phyloP scores from a whole-genome alignment of 23 tunicate genomes.

The Styela clava region DNA sequence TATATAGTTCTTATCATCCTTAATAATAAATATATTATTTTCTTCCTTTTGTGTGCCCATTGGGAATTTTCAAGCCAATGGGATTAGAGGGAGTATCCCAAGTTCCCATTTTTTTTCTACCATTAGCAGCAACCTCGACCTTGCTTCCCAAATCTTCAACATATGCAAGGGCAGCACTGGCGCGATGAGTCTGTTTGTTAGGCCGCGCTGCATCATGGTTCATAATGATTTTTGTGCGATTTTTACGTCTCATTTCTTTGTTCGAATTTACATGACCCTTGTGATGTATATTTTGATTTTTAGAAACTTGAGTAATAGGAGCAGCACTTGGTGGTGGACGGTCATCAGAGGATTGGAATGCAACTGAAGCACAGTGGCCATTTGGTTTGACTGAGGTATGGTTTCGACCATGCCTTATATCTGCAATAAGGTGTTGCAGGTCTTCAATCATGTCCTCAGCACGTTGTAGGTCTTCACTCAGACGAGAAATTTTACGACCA shows the following conservation, averaged over 20 bases:
- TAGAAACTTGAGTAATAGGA: not conserved
- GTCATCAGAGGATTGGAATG: not conserved
- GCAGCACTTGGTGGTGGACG: not conserved
- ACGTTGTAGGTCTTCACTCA: not conserved
- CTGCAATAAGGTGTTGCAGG: not conserved
- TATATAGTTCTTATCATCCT: too few relatives aligned
- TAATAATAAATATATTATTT: too few relatives aligned
- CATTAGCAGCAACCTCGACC: not conserved
- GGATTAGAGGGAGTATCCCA: not conserved
- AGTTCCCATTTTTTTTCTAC: not conserved
- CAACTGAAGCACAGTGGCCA: conserved; percentile 17
- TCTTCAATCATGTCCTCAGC: not conserved
- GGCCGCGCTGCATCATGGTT: not conserved
- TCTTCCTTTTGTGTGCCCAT: not conserved
- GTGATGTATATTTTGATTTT: not conserved
- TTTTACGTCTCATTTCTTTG: not conserved
- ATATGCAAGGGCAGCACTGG: not conserved
- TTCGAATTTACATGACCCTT: not conserved
- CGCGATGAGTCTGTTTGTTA: not conserved
- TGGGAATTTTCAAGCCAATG: not conserved
- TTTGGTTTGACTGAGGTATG: not conserved
- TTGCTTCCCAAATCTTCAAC: not conserved
- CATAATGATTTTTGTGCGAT: not conserved
- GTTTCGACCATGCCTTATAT: not conserved
- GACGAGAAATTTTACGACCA: conserved; percentile 22